Conservation (phyloP, 2,888 invertebrate genomes). For the Muschampia staudingeri region DNA sequence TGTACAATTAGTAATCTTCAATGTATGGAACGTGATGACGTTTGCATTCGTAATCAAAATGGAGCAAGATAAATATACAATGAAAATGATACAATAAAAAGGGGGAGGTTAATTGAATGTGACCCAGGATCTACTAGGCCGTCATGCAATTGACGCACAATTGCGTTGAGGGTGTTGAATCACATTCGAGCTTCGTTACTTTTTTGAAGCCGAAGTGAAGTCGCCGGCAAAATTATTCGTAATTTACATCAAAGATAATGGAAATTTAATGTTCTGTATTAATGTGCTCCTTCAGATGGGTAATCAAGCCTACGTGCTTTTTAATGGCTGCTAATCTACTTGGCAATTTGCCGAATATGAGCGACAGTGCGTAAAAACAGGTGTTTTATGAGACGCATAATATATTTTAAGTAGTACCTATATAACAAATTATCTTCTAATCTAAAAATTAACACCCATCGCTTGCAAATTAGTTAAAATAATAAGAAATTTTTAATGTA, state of each 20-base stretch:
- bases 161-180: slow-evolving; percentile 21
- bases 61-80: too few relatives aligned
- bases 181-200: slow-evolving; percentile 50
- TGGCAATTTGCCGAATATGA: slow-evolving; percentile 49
- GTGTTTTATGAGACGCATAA: slow-evolving; percentile 12
- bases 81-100: too few relatives aligned
- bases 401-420: neutral
- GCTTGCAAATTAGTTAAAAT: too few relatives aligned
- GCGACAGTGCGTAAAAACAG: slow-evolving; percentile 31
- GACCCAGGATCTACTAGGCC: slow-evolving; percentile 69
- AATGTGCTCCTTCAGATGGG: slow-evolving; percentile 47
- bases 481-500: too few relatives aligned
- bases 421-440: neutral
- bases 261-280: slow-evolving; percentile 72
- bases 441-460: too few relatives aligned
- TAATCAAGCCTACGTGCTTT: slow-evolving; percentile 54
- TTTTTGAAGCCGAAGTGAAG: slow-evolving; percentile 36
- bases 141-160: slow-evolving; percentile 65
- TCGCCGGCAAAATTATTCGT: slow-evolving; percentile 69
- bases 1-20: too few relatives aligned
- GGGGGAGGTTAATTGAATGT: slow-evolving; percentile 80
- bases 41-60: too few relatives aligned
- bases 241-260: slow-evolving; percentile 73
- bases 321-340: slow-evolving; percentile 59
- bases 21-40: too few relatives aligned